These are phyloP conservation scores for Siniperca knerii DNA, from an alignment of 2,113 vertebrate species.

Conservation along the genomic window DNA sequence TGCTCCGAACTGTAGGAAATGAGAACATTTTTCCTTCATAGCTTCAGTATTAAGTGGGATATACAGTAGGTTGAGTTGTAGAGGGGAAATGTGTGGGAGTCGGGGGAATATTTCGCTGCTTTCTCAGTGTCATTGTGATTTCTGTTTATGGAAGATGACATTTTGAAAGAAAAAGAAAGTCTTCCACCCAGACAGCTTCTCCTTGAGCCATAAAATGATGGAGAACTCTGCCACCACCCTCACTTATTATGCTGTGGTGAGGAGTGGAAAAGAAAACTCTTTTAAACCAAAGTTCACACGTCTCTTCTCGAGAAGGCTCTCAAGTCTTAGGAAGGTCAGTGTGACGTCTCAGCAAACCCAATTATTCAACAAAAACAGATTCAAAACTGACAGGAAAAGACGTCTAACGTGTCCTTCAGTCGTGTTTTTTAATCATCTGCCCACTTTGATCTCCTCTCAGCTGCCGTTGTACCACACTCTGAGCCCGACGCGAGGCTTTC, in stretches of 20 bases:
- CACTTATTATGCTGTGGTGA: slow-evolving; percentile 23
- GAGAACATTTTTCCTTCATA: not conserved
- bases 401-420: not conserved
- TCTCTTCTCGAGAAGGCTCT: not conserved
- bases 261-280: slow-evolving; percentile 31
- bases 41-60: not conserved
- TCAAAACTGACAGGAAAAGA: not conserved
- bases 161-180: not conserved
- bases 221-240: slow-evolving; percentile 21
- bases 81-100: slow-evolving; percentile 10
- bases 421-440: slow-evolving; percentile 4
- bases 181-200: slow-evolving; percentile 7
- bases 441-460: slow-evolving; percentile 11
- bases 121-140: slow-evolving; percentile 8
- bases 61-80: not conserved
- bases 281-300: not conserved
- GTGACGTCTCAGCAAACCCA: not conserved
- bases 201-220: slow-evolving; percentile 15
- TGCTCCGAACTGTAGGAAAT: not conserved
- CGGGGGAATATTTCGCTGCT: not conserved
- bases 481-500: not conserved
- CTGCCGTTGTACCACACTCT: not conserved
- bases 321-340: not conserved
- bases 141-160: slow-evolving; percentile 31
- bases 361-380: not conserved